A percentile compares a stretch with the other conserved stretches of the same genome.
phyloP scores from a whole-genome alignment of 2,888 invertebrate species.

The Eulithis prunata region DNA sequence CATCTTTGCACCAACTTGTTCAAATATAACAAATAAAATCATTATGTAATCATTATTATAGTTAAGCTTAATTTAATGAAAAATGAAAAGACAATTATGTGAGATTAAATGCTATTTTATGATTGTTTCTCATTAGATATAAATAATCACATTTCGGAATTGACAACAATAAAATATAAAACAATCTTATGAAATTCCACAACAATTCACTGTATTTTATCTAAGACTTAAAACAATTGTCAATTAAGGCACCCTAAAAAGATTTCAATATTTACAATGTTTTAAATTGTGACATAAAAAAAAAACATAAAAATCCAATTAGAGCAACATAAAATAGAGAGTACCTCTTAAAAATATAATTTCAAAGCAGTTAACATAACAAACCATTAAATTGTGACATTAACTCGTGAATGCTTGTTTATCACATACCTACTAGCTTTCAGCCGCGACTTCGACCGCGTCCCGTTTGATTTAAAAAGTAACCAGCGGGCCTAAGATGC shows the following conservation, averaged over 20 bases:
- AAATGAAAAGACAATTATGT: no score
- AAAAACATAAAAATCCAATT: conserved; percentile 6
- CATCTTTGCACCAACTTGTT: not conserved
- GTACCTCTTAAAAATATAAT: not conserved
- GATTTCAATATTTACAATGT: no score
- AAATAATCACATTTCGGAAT: conserved; percentile 64
- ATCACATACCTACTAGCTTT: no score
- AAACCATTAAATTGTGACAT: not conserved
- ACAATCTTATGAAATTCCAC: conserved; percentile 34
- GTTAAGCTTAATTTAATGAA: no score
- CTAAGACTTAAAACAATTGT: not conserved
- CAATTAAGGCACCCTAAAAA: not conserved
- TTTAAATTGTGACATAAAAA: not conserved
- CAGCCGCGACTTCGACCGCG: no score
- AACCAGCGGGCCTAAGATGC: no score
- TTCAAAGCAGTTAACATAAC: not conserved
- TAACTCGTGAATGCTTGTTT: no score
- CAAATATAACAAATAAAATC: no score
- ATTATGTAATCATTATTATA: no score
- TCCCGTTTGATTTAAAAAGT: no score
- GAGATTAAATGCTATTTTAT: no score
- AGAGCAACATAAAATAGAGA: not conserved
- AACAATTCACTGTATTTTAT: conserved; percentile 1
- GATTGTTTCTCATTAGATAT: conserved; percentile 39
- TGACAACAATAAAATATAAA: conserved; percentile 56